Percentiles rank a stretch among this genome's conserved stretches.
These are phyloP conservation scores for Lepidostoma basale DNA, from an alignment of 1,140 invertebrate species.

Conservation along the genomic window DNA sequence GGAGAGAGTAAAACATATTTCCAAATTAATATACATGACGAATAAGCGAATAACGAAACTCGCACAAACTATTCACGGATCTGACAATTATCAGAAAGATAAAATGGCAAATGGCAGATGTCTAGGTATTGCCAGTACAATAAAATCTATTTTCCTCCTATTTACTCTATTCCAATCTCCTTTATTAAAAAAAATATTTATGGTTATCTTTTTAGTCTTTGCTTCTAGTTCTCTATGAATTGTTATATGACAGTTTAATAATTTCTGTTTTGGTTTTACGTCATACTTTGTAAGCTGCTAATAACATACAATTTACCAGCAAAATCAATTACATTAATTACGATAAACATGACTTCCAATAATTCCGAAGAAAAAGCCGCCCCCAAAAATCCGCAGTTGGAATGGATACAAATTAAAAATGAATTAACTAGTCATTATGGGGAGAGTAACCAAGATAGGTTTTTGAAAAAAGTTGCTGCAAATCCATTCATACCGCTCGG, in stretches of 20 bases:
- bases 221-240: too few species aligned
- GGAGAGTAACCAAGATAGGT: background rate
- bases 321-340: too few species aligned
- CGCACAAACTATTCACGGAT: background rate
- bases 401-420: conserved; percentile 18
- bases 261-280: too few species aligned
- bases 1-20: conserved; percentile 7
- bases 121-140: too few species aligned
- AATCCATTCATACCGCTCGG: conserved; percentile 17
- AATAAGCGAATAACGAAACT: background rate
- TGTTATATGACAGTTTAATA: too few species aligned
- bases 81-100: background rate
- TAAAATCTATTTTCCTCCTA: too few species aligned
- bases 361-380: background rate
- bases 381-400: conserved; percentile 8
- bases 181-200: too few species aligned
- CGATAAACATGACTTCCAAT: background rate
- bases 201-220: too few species aligned
- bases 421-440: conserved; percentile 1
- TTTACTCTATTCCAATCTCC: too few species aligned
- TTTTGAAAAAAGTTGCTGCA: background rate
- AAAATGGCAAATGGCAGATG: conserved; percentile 15
- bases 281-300: too few species aligned
- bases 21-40: conserved; percentile 7
- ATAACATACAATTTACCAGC: too few species aligned